Conservation (phyloP, 2,888 invertebrate genomes). For the Chaetogeoica ovagalla region DNA sequence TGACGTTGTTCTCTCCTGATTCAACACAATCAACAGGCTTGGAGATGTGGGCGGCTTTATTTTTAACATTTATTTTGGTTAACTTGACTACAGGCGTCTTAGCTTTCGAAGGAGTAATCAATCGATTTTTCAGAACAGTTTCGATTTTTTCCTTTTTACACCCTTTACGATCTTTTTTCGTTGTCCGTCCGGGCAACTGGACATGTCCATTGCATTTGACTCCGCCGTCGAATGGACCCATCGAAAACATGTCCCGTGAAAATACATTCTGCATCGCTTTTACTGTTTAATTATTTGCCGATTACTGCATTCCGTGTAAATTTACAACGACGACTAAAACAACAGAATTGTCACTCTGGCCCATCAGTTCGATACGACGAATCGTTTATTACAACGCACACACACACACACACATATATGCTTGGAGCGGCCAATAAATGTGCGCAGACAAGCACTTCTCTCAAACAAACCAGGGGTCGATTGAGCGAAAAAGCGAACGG, state of each 20-base stretch:
- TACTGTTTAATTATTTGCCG: constrained; percentile 25
- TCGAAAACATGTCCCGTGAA: constrained; percentile 56
- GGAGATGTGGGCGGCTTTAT: constrained; percentile 53
- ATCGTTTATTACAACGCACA: neutral
- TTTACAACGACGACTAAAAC: neutral
- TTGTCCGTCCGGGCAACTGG: constrained; percentile 56
- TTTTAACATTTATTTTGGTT: constrained; percentile 31
- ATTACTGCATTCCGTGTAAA: constrained; percentile 32
- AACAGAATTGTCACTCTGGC: neutral
- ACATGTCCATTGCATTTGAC: constrained; percentile 57
- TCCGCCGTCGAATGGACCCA: constrained; percentile 50
- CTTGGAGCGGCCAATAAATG: too few relatives aligned
- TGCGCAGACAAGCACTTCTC: neutral
- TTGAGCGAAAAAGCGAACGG: neutral
- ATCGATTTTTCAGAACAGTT: constrained; percentile 57
- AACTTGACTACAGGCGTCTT: constrained; percentile 7
- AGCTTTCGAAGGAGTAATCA: constrained; percentile 53
- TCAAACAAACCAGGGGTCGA: neutral
- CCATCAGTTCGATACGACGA: neutral
- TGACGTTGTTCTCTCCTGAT: constrained; percentile 47
- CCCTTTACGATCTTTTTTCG: constrained; percentile 57
- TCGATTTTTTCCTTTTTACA: constrained; percentile 58
- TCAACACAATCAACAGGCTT: constrained; percentile 39
- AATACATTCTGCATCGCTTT: constrained; percentile 57
- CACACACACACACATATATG: neutral